These are phyloP conservation scores for Actenoides hombroni DNA, from an alignment of 2,113 vertebrate species.

Conservation along the genomic window DNA sequence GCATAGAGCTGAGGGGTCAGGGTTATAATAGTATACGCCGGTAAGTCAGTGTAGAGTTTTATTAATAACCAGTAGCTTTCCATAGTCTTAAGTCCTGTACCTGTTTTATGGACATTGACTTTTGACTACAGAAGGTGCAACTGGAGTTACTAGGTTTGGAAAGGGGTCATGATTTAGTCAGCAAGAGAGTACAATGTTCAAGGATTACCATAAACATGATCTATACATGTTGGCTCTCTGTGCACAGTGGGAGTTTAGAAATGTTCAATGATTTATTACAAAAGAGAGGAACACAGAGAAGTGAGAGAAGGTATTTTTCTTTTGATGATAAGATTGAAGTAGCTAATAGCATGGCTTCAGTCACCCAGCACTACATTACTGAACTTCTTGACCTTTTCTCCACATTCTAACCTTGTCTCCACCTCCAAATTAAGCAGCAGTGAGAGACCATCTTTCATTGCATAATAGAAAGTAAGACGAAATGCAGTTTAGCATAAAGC, in stretches of 20 bases:
- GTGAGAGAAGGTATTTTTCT: background rate
- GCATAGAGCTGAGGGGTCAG: background rate
- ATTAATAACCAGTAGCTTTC: background rate
- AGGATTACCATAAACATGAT: background rate
- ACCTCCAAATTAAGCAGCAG: background rate
- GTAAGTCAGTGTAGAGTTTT: background rate
- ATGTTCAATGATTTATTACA: background rate
- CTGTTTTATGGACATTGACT: background rate
- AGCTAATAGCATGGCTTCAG: background rate
- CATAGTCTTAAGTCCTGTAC: background rate
- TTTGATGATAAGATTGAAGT: background rate
- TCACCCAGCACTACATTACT: background rate
- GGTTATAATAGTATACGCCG: background rate
- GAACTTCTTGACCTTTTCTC: background rate
- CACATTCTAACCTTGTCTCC: background rate
- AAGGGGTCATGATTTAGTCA: background rate
- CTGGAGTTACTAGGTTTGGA: background rate
- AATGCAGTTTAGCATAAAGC: background rate
- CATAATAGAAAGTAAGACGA: background rate
- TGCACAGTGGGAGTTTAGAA: background rate
- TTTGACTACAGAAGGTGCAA: background rate
- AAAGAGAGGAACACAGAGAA: background rate
- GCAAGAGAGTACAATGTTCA: background rate
- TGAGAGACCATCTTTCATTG: background rate
- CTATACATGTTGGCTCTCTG: background rate